phyloP scores from a whole-genome alignment of 2,113 vertebrate species.

The Spilogale gracilis region DNA sequence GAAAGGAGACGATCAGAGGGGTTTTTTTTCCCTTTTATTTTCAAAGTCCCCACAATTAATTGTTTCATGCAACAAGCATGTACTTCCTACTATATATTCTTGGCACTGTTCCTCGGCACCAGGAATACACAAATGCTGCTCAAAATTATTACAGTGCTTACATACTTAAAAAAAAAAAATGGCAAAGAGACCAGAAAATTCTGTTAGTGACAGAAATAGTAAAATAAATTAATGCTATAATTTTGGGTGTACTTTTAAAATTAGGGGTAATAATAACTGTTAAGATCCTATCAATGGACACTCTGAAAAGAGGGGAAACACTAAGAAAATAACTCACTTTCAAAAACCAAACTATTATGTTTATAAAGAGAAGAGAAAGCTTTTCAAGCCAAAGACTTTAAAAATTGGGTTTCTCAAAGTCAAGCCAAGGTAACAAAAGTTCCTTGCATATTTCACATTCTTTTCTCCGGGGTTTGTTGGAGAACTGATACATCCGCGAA shows the following conservation, averaged over 20 bases:
- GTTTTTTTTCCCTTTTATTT: not conserved
- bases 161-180: not conserved
- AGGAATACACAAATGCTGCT: not conserved
- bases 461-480: not conserved
- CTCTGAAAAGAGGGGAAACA: not conserved
- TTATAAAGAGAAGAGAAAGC: slow-evolving; percentile 44
- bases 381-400: slow-evolving; percentile 18
- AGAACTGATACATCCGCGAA: not conserved
- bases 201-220: not conserved
- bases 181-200: not conserved
- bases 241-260: slow-evolving; percentile 24
- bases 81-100: not conserved
- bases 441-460: not conserved
- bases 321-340: not conserved
- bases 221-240: slow-evolving; percentile 29
- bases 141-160: not conserved
- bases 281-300: slow-evolving; percentile 41
- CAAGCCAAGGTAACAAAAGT: not conserved
- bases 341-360: not conserved
- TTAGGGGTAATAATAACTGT: not conserved
- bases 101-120: not conserved
- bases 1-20: not conserved
- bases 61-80: not conserved
- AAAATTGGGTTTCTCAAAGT: slow-evolving; percentile 63
- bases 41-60: slow-evolving; percentile 40